Conservation (phyloP, 1,140 invertebrate genomes). For the Halictus rubicundus region DNA sequence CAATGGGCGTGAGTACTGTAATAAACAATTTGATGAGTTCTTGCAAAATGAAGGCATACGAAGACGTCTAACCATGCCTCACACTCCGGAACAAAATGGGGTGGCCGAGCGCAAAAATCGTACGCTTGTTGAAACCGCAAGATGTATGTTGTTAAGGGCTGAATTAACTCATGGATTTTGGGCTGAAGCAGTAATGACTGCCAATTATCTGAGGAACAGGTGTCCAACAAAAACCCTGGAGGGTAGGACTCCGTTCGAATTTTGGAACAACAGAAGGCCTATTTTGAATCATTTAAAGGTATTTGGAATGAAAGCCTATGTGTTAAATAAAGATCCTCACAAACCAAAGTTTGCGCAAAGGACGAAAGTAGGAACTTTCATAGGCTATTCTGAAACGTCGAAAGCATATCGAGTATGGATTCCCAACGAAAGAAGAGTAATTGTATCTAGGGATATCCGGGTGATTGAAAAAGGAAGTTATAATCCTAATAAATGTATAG, state of each 20-base stretch:
- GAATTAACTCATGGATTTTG: slow-evolving; percentile 9
- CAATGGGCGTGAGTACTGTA: neutral
- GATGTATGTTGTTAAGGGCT: slow-evolving; percentile 1
- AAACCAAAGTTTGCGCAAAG: slow-evolving; percentile 6
- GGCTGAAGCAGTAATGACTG: slow-evolving; percentile 10
- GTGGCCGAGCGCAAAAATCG: slow-evolving; percentile 4
- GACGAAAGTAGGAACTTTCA: slow-evolving; percentile 7
- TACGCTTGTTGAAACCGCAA: neutral
- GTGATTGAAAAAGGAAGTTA: neutral
- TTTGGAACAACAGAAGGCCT: slow-evolving; percentile 4
- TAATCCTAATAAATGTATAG: too few species aligned
- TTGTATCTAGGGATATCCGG: neutral
- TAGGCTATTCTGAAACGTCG: slow-evolving; percentile 6
- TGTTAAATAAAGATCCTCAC: slow-evolving; percentile 3
- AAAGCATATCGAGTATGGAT: slow-evolving; percentile 22
- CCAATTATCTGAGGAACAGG: slow-evolving; percentile 23
- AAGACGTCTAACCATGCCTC: neutral
- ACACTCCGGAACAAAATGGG: neutral
- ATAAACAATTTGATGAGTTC: neutral
- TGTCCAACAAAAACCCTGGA: slow-evolving; percentile 5
- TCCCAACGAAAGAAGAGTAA: slow-evolving; percentile 13
- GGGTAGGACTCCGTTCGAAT: slow-evolving; percentile 13
- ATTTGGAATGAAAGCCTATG: slow-evolving; percentile 16
- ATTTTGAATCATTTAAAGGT: slow-evolving; percentile 1
- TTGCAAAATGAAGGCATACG: neutral